Evolutionary conservation across 2,797 vertebrate species (phyloP), one percentile per base, ranked within the genome.

Genomic region (Rhyacichthys aspro): DNA sequence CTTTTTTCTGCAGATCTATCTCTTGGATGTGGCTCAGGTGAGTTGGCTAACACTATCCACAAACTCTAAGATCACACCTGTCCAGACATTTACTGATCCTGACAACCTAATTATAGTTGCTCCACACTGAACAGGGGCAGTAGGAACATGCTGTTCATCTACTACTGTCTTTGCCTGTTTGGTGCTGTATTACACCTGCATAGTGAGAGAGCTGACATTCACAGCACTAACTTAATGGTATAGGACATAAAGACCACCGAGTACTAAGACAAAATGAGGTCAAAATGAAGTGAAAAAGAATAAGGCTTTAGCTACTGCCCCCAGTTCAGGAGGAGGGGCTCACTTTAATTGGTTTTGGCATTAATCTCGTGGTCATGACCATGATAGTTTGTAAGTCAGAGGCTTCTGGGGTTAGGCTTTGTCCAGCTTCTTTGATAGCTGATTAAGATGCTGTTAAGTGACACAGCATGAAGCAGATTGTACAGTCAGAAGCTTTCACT

Each of bases 1-100:
- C 19, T 98, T 99, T 79, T 99, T 99, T 57, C 93, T 99, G 44
- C 97, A 98, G 89, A 96, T 99, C 80, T 99, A 96, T 87, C 91
- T 98, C 2, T 89, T 99, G 80, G 96, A 98, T 1, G 94, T 98
- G 66, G 97, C 95, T 28, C 94, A 95, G 95, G 97, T 98, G 86
- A 90, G 92, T 80, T 14, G 17, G 12, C 16, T 37, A 15, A 19
- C 10, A 16, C 37, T 1, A 17, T 18, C 46, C 43, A 3, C 37
- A 56, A 56, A 15, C 23, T 16, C 12, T 9, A 8, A 1, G 1
- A 15, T 17, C 46, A 19, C 61, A 61, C 43, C 48, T 61, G 34
- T 34, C 43, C 39, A 14, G 5, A 15, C 15, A 9, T 43, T 43
- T 9, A 34, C 19, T 5, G 34, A 59, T 19, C 14, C 42, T 42